These are phyloP conservation scores for Tiphia femorata DNA, from an alignment of 2,888 invertebrate genomes.

Conservation along the genomic window DNA sequence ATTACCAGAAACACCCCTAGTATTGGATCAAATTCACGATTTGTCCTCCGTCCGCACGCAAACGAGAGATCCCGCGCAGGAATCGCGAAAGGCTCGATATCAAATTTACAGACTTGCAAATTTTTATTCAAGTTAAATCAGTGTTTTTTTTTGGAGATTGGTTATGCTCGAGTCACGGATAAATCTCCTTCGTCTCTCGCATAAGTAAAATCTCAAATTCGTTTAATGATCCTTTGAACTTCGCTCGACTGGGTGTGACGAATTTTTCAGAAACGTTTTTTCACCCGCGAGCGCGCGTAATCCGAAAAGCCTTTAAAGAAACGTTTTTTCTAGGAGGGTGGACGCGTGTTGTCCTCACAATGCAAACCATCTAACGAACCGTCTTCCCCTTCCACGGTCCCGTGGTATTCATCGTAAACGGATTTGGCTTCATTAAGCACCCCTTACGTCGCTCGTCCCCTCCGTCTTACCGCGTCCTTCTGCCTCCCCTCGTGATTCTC, in stretches of 20 bases:
- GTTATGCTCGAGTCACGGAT: too few relatives aligned
- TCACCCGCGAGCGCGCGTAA: too few relatives aligned
- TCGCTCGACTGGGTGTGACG: too few relatives aligned
- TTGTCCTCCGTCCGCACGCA: conserved; percentile 33
- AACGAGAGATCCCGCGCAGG: too few relatives aligned
- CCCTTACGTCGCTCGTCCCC: conserved; percentile 41
- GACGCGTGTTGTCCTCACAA: conserved; percentile 50
- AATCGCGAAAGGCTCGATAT: too few relatives aligned
- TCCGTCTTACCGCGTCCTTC: not conserved
- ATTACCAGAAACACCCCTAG: conserved; percentile 47
- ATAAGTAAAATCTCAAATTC: too few relatives aligned
- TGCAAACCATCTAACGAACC: conserved; percentile 64
- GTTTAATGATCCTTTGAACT: too few relatives aligned
- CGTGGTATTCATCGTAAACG: conserved; percentile 65
- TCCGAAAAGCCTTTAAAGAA: conserved; percentile 30
- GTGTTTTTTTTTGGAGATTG: too few relatives aligned
- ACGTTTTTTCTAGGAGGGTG: conserved; percentile 40
- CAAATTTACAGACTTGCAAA: too few relatives aligned
- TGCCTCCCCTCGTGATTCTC: conserved; percentile 32
- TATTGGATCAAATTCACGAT: conserved; percentile 43
- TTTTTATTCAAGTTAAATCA: too few relatives aligned
- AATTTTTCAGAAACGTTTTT: too few relatives aligned
- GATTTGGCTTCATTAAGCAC: conserved; percentile 67
- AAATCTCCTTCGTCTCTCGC: too few relatives aligned
- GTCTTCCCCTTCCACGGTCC: conserved; percentile 47